Evolutionary conservation across 2,888 invertebrate species (phyloP).

Genomic region (Lithosia quadra): DNA sequence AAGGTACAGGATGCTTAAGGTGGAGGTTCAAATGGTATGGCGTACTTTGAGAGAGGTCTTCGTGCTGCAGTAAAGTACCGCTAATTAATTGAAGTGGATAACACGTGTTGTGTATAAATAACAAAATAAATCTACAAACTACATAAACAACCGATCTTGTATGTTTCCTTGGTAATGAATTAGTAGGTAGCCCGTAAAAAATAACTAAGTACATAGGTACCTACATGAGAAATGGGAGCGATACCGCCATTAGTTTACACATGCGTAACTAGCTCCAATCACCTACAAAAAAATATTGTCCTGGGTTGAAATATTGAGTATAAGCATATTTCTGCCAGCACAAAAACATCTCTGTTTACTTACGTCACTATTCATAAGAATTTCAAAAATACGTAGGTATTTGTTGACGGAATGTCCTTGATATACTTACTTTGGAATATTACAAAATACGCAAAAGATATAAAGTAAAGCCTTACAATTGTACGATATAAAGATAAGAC

Average conservation of each 20-base stretch:
- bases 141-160: neutral
- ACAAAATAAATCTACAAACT: neutral
- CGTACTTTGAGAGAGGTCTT: neutral
- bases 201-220: too few relatives aligned
- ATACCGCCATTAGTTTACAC: neutral
- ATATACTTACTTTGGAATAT: constrained; percentile 9
- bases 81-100: neutral
- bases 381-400: neutral
- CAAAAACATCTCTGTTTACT: constrained; percentile 1
- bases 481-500: constrained; percentile 15
- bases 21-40: neutral
- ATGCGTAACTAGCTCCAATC: neutral
- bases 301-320: neutral
- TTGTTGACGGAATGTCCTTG: neutral
- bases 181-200: neutral
- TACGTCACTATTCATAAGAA: neutral
- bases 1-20: neutral
- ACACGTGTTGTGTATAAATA: neutral
- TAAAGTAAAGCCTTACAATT: neutral
- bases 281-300: neutral
- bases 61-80: neutral
- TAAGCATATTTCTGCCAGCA: neutral
- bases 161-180: neutral
- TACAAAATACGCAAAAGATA: constrained; percentile 16
- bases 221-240: neutral